Evolutionary conservation across 53 echinoderm and acorn worm genomes (phyloP), one percentile per base, ranked within the genome.

Genomic region (Temnopleurus reevesii): DNA sequence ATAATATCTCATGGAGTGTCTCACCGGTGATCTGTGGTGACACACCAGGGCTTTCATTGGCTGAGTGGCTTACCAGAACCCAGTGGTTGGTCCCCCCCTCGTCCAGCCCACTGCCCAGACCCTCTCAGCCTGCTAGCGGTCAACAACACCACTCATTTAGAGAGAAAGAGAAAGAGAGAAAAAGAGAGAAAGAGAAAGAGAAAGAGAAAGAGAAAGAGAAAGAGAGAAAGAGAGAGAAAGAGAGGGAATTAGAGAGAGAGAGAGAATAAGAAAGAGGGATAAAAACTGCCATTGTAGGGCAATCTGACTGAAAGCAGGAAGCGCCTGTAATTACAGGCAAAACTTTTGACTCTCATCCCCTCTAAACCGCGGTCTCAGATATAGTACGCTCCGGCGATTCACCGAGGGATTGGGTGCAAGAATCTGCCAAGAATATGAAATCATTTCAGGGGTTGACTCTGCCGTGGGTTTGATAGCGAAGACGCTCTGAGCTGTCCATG

Each of bases 241-340:
- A 15, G 12, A 18, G 60, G 23, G 12, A 21, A 21, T 60, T 17
- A 53, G 53, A 9, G 9, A 25, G 47, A 77, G 6, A 15, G 12
- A 18, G 60, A 21, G 12, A 21, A 21, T 60, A 9, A 53, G 53
- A 9, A 12, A 25, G 47, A 77, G 26, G 38, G 76, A 46, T 12
- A 10, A 46, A n/a, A 77, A 13, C 46, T 24, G 31, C 46, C 33
- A 65, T 35, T 65, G 35, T 65, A 41, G 71, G 51, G 80, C 80
- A 12, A 80, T 46, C 28, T 46, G 2, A 8, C 47, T 5, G 15
- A 80, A 51, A 83, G 83, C 85, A 85, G 85, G 85, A 85, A 85
- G 85, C 60, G 60, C 45, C 12, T 46, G 60, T 85, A 85, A 85
- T 85, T 85, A 85, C 29, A 45, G 59, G 13, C 85, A 85, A 44